These are phyloP conservation scores for Charadrius vociferus DNA, from an alignment of 2,113 vertebrate species.

Conservation along the genomic window DNA sequence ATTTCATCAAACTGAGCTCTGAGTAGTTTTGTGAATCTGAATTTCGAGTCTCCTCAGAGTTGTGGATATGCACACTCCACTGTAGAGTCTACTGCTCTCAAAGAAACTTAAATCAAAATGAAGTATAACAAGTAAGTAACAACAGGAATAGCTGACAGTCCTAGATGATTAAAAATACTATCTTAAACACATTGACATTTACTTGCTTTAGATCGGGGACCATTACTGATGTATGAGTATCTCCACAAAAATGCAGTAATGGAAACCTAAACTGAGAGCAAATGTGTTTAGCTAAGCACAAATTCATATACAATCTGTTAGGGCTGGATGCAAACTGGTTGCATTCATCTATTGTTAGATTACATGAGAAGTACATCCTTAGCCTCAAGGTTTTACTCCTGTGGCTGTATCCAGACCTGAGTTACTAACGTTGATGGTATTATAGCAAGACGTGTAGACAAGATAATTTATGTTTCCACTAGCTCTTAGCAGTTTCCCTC, in stretches of 20 bases:
- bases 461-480: background rate
- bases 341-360: background rate
- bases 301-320: background rate
- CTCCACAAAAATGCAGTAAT: background rate
- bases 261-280: background rate
- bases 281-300: background rate
- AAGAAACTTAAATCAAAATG: background rate
- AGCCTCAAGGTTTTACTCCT: background rate
- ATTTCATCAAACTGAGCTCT: background rate
- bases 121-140: background rate
- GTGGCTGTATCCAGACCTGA: background rate
- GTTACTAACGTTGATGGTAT: background rate
- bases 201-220: background rate
- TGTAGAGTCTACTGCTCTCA: background rate
- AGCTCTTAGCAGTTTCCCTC: too few relatives aligned
- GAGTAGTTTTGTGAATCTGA: background rate
- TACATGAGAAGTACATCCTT: background rate
- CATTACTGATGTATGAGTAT: background rate
- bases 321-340: background rate
- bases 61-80: background rate
- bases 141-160: background rate
- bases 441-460: background rate
- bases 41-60: background rate
- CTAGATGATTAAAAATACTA: background rate
- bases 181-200: background rate